A percentile compares a stretch with the other conserved stretches of the same genome.
phyloP scores from a whole-genome alignment of 2,888 invertebrate species.

The Toxonevra muliebris region DNA sequence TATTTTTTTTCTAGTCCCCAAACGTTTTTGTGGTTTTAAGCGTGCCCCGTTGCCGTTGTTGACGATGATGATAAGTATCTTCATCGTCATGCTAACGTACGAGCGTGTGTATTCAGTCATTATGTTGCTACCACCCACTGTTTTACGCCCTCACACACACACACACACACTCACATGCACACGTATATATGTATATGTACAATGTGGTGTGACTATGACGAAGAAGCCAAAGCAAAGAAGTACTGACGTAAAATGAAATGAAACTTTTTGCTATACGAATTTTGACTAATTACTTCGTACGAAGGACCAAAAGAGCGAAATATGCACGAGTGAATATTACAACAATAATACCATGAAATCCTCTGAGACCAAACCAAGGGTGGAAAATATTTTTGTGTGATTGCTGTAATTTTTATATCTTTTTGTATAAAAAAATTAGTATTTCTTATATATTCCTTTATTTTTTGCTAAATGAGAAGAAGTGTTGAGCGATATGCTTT shows the following conservation, averaged over 20 bases:
- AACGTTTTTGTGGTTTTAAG: conserved; percentile 18
- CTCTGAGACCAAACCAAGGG: conserved; percentile 10
- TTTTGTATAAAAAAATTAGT: too few species aligned
- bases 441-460: not conserved
- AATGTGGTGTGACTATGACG: not conserved
- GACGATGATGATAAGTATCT: conserved; percentile 13
- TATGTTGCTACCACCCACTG: conserved; percentile 11
- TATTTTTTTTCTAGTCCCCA: conserved; percentile 7
- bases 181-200: too few species aligned
- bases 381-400: conserved; percentile 9
- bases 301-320: not conserved
- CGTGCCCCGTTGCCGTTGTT: not conserved
- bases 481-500: not conserved
- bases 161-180: not conserved
- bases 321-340: conserved; percentile 11
- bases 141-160: not conserved
- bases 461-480: not conserved
- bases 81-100: too few species aligned
- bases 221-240: not conserved
- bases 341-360: not conserved
- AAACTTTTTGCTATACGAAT: conserved; percentile 22
- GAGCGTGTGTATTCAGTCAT: conserved; percentile 19
- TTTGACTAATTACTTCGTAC: conserved; percentile 31
- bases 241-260: conserved; percentile 9
- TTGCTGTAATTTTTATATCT: too few species aligned